A percentile compares a stretch with the other conserved stretches of the same genome.
phyloP scores from a whole-genome alignment of 2,888 invertebrate genomes.

The Tipula lateralis region DNA sequence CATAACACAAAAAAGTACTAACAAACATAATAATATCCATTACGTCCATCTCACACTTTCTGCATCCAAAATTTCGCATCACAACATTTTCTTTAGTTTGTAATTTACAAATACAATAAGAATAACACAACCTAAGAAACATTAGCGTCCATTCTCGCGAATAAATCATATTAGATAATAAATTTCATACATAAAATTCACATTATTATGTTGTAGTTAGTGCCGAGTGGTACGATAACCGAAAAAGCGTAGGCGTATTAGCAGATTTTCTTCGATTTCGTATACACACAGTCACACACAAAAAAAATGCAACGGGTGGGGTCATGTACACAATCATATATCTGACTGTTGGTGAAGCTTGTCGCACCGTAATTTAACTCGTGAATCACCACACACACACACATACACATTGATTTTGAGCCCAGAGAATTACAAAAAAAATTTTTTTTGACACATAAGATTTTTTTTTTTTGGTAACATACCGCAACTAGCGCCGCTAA shows the following conservation, averaged over 20 bases:
- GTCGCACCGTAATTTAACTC: background rate
- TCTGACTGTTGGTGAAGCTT: background rate
- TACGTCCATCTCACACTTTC: background rate
- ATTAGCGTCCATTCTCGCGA: background rate
- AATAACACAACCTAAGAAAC: no score
- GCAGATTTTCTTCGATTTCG: background rate
- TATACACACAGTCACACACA: background rate
- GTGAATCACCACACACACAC: background rate
- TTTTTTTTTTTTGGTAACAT: conserved; percentile 48
- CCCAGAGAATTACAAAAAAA: background rate
- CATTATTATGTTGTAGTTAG: background rate
- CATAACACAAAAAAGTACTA: background rate
- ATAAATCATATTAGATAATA: background rate
- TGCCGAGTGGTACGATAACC: background rate
- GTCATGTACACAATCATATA: background rate
- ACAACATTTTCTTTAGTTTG: background rate
- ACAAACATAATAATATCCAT: background rate
- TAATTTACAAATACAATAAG: background rate
- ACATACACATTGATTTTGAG: background rate
- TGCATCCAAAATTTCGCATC: background rate
- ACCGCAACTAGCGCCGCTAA: conserved; percentile 94
- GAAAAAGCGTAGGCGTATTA: background rate
- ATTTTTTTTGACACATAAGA: background rate
- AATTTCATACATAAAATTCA: background rate
- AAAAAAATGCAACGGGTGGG: conserved; percentile 32